These are phyloP conservation scores for Stomorhina lunata DNA, from an alignment of 2,888 invertebrate species.

Conservation along the genomic window DNA sequence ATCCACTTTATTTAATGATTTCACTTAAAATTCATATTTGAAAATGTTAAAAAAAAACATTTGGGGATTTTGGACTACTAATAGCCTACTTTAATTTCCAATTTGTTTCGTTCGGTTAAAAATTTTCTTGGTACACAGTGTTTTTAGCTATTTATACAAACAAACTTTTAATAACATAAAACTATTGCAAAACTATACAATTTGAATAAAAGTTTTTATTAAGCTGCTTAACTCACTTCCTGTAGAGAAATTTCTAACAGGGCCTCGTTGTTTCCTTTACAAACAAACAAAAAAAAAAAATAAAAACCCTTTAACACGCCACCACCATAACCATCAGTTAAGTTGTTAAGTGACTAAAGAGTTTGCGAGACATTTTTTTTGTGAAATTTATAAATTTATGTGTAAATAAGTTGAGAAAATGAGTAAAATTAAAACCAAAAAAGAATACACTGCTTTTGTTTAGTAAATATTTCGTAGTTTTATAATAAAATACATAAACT, in stretches of 20 bases:
- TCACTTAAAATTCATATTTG: no score
- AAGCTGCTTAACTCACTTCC: background rate
- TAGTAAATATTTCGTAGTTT: slow-evolving; percentile 35
- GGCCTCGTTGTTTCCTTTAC: background rate
- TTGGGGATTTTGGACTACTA: no score
- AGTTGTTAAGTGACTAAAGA: slow-evolving; percentile 17
- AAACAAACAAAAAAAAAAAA: background rate
- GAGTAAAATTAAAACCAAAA: slow-evolving; percentile 18
- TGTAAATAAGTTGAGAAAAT: slow-evolving; percentile 13
- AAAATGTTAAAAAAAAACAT: no score
- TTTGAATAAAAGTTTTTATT: background rate
- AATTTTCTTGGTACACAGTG: no score
- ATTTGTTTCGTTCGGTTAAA: no score
- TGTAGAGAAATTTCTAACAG: background rate
- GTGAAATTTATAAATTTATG: slow-evolving; percentile 29
- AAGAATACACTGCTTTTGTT: slow-evolving; percentile 47
- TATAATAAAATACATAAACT: background rate
- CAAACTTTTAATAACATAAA: background rate
- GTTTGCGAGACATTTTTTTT: slow-evolving; percentile 10
- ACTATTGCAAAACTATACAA: background rate
- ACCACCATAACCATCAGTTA: background rate
- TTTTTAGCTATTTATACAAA: background rate
- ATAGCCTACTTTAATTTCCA: no score
- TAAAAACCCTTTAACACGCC: slow-evolving; percentile 6
- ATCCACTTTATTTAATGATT: no score